Base-by-base conservation (phyloP, 37 sponge, comb jelly and placozoan genomes). In the Oopsacas minuta region DNA sequence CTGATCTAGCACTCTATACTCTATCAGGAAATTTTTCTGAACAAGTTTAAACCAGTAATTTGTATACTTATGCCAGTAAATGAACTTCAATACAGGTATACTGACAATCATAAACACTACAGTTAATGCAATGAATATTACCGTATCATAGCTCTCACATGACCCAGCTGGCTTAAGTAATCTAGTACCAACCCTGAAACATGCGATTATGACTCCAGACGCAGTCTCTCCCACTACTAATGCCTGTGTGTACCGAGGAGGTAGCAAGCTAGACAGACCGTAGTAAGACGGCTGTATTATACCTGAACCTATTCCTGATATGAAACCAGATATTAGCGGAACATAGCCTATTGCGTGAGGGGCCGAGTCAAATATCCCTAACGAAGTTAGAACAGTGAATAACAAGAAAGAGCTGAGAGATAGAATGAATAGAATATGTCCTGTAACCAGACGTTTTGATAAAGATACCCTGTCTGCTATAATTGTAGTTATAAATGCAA, bases 201-300 rank as follows among this genome's bases (percentile, higher is more conserved):
- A 61, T 7, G 75, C 75, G 1, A 61, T n/a, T 5, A n/a, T 61
- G 28, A 61, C 32, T 32, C 75, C 22, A 25, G 75, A 61, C 75
- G 28, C 75, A 61, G 75, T 61, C 75, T 61, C 75, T 10, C 75
- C 75, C 28, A 61, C 75, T 34, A 61, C 7, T 5, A 61, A 34
- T 61, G 75, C 75, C 30, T 61, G 75, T n/a, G 75, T 61, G 75
- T 61, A 61, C 1, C 22, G 75, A 61, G 22, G 28, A 3, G 75
- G 75, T 34, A 61, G 75, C 75, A 61, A n/a, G 30, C 75, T 61
- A 34, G 75, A 61, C 28, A 61, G 75, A 32, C 75, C 75, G 22
- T 61, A 61, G 75, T 61, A 61, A 34, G 75, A 25, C 28, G 75
- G 75, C 75, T 61, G 75, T 32, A n/a, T 61, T 61, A 61, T 61